Evolutionary conservation across 2,888 invertebrate species (phyloP), one percentile per base, ranked within the genome.

Genomic region (Allacma fusca): DNA sequence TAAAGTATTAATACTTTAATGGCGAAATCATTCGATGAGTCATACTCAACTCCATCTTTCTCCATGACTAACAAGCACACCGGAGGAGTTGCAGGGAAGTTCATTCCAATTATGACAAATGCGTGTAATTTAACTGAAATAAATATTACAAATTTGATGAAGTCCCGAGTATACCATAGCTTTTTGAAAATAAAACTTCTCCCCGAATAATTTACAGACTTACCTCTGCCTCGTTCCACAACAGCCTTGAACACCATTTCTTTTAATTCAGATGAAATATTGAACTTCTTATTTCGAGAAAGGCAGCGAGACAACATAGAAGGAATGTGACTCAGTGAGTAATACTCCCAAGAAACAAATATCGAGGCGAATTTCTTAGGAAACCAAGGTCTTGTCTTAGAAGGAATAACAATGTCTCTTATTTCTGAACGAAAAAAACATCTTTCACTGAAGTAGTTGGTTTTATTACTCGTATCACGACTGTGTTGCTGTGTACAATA

Each of bases 51-150:
- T 86, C 91, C 92, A 86, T 93, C 92, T 90, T 93, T 93, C 83
- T 91, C 90, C 12, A 95, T 87, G 44, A 90, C 91, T 73, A 97
- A 86, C 19, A 91, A 90, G 88, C 96, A 94, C 75, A 96, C 88
- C 0, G 97, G 94, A 0, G 92, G 89, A 71, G 90, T 90, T 77
- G 89, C 89, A 0, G 97, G 97, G 86, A 95, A 97, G 86, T 94
- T 92, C 84, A 93, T 92, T 81, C 92, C 92, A 28, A 97, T 90
- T 24, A 92, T 91, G 80, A 96, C 91, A 62, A 92, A 90, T 19
- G 94, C 93, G 28, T 92, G 90, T 83, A 97, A 87, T 86, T 92
- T 92, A 13, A 93, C 96, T 89, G 85, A 24, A 88, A 87, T 80
- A 80, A 80, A 79, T 81, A 80, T 76, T 65, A 40, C 40, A 5